A percentile compares a stretch with the other conserved stretches of the same genome.
phyloP scores from a whole-genome alignment of 1,140 invertebrate genomes.

The Zophobas morio region DNA sequence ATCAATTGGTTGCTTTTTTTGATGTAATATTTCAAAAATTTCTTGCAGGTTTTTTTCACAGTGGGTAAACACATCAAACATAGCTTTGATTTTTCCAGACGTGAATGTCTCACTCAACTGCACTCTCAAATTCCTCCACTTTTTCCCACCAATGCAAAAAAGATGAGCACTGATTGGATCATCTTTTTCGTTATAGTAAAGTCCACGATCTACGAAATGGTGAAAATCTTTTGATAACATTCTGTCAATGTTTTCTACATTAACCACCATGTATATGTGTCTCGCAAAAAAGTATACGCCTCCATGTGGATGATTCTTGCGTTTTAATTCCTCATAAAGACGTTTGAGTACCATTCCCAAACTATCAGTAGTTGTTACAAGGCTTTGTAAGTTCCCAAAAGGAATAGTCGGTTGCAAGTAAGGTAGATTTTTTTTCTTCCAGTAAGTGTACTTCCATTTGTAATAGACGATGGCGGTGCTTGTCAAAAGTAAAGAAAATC shows the following conservation, averaged over 20 bases:
- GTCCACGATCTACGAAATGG: slow-evolving; percentile 70
- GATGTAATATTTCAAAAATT: not conserved
- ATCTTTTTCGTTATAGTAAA: slow-evolving; percentile 63
- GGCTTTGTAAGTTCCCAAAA: too few species aligned
- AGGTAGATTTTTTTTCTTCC: too few species aligned
- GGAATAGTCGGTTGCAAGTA: too few species aligned
- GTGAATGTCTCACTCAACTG: slow-evolving; percentile 59
- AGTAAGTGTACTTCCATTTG: too few species aligned
- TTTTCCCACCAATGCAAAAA: slow-evolving; percentile 59
- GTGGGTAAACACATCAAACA: slow-evolving; percentile 51
- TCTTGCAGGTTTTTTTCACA: not conserved
- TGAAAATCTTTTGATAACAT: slow-evolving; percentile 73
- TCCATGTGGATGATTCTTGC: slow-evolving; percentile 53
- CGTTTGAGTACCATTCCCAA: too few species aligned
- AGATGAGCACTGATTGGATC: slow-evolving; percentile 67
- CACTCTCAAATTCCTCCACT: slow-evolving; percentile 66
- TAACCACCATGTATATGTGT: slow-evolving; percentile 60
- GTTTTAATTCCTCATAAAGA: slow-evolving; percentile 61
- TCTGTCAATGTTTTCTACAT: slow-evolving; percentile 72
- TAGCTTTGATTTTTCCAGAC: slow-evolving; percentile 64
- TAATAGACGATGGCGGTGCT: too few species aligned
- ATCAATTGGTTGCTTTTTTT: slow-evolving; percentile 63
- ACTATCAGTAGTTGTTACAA: too few species aligned
- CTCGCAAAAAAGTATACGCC: slow-evolving; percentile 50
- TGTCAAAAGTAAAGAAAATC: too few species aligned